Evolutionary conservation across 2,797 vertebrate genomes (phyloP).

Genomic region (Phrynocephalus forsythii): DNA sequence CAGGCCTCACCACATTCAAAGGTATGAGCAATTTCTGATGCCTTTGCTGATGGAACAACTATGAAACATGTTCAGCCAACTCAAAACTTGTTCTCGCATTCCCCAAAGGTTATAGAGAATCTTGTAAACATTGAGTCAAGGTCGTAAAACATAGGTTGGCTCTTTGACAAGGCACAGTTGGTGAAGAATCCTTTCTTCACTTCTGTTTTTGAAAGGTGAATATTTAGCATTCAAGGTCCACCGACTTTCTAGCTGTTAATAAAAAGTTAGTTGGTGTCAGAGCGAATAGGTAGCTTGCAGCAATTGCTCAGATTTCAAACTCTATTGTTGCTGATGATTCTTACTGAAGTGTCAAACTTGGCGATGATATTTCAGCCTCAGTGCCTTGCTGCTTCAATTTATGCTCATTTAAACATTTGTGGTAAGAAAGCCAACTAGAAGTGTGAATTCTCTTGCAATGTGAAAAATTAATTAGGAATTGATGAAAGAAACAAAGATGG

Average conservation of each 20-base stretch:
- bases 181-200: neutral
- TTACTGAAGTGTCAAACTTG: neutral
- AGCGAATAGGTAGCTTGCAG: neutral
- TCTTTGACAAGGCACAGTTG: neutral
- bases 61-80: neutral
- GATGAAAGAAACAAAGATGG: neutral
- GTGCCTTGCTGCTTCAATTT: neutral
- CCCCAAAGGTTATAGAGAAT: neutral
- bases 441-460: neutral
- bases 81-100: neutral
- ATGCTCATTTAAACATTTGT: neutral
- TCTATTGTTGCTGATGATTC: neutral
- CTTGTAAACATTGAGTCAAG: neutral
- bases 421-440: neutral
- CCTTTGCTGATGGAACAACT: neutral
- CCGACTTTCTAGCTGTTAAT: neutral
- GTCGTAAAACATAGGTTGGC: neutral
- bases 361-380: neutral
- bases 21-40: neutral
- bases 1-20: neutral
- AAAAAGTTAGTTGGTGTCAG: neutral
- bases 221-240: slow-evolving; percentile 10
- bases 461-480: slow-evolving; percentile 6
- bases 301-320: neutral
- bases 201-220: neutral